Conservation (phyloP, 2,888 invertebrate species). For the Neoascia interrupta region DNA sequence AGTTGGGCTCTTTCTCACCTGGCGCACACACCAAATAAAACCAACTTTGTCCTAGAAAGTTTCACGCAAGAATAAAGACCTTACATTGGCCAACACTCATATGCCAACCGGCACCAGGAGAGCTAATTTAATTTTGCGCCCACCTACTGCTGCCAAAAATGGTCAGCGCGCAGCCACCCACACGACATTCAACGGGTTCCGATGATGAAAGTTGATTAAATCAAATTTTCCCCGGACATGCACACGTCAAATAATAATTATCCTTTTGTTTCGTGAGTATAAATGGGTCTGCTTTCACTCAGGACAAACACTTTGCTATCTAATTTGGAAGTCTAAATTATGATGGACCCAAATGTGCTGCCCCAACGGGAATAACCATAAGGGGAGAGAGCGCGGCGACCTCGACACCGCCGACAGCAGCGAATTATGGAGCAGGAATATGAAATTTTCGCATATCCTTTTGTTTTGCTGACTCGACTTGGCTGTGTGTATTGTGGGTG, state of each 20-base stretch:
- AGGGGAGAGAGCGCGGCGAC: too few relatives aligned
- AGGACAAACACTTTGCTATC: constrained; percentile 41
- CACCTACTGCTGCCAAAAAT: too few relatives aligned
- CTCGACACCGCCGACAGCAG: not conserved
- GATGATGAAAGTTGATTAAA: constrained; percentile 57
- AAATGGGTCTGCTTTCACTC: constrained; percentile 25
- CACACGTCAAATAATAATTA: constrained; percentile 51
- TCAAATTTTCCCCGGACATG: constrained; percentile 55
- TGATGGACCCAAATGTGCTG: constrained; percentile 33
- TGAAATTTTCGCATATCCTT: constrained; percentile 32
- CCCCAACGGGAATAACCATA: too few relatives aligned
- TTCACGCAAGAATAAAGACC: too few relatives aligned
- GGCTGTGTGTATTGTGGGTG: too few relatives aligned
- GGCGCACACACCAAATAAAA: not conserved
- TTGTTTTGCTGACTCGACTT: constrained; percentile 34
- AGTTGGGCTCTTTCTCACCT: not conserved
- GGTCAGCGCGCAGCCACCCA: too few relatives aligned
- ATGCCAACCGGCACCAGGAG: not conserved
- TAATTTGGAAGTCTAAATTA: constrained; percentile 56
- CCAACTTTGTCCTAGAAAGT: too few relatives aligned
- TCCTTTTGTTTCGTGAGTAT: constrained; percentile 40
- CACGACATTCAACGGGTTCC: not conserved
- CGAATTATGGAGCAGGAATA: constrained; percentile 44
- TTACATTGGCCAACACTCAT: not conserved
- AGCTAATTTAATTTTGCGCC: constrained; percentile 46